Base-by-base conservation (phyloP, 2,797 vertebrate genomes). In the Sardinella longiceps region DNA sequence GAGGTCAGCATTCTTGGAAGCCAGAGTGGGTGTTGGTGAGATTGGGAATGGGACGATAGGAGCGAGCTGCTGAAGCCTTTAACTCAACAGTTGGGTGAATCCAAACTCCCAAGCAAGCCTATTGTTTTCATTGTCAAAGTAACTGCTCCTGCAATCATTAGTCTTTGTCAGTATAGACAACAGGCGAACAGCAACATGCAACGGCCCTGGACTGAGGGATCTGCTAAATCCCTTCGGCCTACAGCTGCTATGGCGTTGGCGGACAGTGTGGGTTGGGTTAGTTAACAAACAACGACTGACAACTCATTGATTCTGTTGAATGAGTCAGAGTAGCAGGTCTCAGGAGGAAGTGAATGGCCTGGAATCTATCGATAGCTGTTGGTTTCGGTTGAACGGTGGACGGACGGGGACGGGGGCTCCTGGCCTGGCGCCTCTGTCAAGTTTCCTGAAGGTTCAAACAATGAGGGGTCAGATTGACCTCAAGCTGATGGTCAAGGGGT, bases 391-490 rank as follows among this genome's bases (percentile, higher is more conserved):
- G 81, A 63, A 25, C 60, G 37, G 46, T 48, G 58, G 80, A n/a
- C n/a, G n/a, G n/a, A n/a, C n/a, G n/a, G n/a, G n/a, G n/a, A n/a
- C n/a, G n/a, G n/a, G n/a, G n/a, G n/a, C n/a, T n/a, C n/a, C n/a
- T n/a, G n/a, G n/a, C n/a, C 66, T 37, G 70, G 70, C 6, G 70
- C 70, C 70, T 77, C 70, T 77, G 70, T 81, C 25, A 25, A 80
- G 77, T 74, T 63, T 39, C 85, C 48, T 50, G 82, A 53, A 7
- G 51, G 46, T 81, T 83, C 80, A 77, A 60, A 82, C 12, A 74
- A 77, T 86, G 43, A 46, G 7, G 80, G 70, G 84, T 83, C 86
- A 88, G 83, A 89, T 48, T 89, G 89, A 87, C 85, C 87, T 86
- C n/a, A 88, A 81, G 84, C 80, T 86, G 84, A 83, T 28, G 58